These are phyloP conservation scores for Drosophila suboccidentalis DNA, from an alignment of 2,888 invertebrate genomes.

Conservation along the genomic window DNA sequence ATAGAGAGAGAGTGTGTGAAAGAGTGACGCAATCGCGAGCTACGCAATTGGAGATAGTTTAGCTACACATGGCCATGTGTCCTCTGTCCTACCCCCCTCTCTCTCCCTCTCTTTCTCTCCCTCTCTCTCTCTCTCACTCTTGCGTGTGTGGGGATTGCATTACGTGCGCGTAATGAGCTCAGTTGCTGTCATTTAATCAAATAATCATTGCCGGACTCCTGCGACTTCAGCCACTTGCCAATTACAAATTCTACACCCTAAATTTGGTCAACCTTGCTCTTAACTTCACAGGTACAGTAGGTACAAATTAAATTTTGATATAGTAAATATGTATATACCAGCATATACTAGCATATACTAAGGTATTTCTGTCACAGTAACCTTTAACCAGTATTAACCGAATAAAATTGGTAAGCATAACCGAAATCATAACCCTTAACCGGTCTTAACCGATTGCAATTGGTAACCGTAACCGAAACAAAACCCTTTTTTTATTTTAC, in stretches of 20 bases:
- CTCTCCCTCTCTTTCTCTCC: no score
- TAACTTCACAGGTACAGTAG: no score
- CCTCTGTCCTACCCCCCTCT: neutral
- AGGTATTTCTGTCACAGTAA: no score
- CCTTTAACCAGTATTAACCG: no score
- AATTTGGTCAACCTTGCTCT: neutral
- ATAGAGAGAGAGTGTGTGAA: conserved; percentile 24
- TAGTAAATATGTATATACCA: no score
- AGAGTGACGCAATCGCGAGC: conserved; percentile 53
- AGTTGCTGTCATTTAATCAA: conserved; percentile 12
- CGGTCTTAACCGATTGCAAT: no score
- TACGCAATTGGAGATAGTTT: conserved; percentile 37
- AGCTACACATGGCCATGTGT: conserved; percentile 27
- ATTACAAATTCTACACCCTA: neutral
- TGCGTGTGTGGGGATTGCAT: neutral
- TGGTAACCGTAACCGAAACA: no score
- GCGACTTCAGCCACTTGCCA: conserved; percentile 1
- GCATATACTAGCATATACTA: no score
- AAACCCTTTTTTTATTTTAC: no score
- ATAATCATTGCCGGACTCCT: conserved; percentile 10
- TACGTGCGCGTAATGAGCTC: conserved; percentile 8
- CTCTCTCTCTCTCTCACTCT: neutral
- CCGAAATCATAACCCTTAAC: no score
- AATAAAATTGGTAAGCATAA: no score
- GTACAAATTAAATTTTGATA: no score